Base-by-base conservation (phyloP, 2,113 vertebrate species). In the Prionailurus bengalensis region DNA sequence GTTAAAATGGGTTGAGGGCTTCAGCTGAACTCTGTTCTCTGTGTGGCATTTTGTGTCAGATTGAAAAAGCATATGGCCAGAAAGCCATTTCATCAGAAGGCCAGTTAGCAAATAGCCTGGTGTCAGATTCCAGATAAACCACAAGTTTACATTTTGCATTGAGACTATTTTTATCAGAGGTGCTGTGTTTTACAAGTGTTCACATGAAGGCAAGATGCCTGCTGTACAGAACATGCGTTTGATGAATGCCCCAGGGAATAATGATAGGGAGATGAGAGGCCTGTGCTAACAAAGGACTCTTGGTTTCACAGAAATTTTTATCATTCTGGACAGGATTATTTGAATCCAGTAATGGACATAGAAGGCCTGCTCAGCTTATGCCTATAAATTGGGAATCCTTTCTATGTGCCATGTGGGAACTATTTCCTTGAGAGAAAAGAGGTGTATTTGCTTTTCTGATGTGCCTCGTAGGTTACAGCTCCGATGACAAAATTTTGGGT, bases 51-150 rank as follows among this genome's bases (percentile, higher is more conserved):
- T 93, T 85, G 45, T 91, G 61, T 94, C 36, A 23, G 68, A 79
- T 86, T 92, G 92, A 51, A 87, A 94, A 97, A 87, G 36, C 82
- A 31, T 73, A 53, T 85, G 82, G 19, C 45, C 33, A 73, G 84
- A 94, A 61, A 82, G 25, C 61, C 74, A 51, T 89, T 94, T 94
- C 63, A 58, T 11, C 5, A 4, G 15, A 71, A 55, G 48, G 58
- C 63, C 74, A 66, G 45, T 93, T 83, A 94, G 82, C 61, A 98
- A 92, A 80, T 16, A 91, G 68, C 12, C 3, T 83, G 68, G 92
- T 76, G 36, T 96, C 89, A 74, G 83, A 94, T 96, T 97, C 96
- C 83, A 90, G 66, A 96, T 96, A 92, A 92, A 94, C 82, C 23
- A 10, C 42, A 65, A 84, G 79, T 92, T 97, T 96, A 93, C 83